Base-by-base conservation (phyloP, 2,113 vertebrate genomes). In the Lycocorax pyrrhopterus region DNA sequence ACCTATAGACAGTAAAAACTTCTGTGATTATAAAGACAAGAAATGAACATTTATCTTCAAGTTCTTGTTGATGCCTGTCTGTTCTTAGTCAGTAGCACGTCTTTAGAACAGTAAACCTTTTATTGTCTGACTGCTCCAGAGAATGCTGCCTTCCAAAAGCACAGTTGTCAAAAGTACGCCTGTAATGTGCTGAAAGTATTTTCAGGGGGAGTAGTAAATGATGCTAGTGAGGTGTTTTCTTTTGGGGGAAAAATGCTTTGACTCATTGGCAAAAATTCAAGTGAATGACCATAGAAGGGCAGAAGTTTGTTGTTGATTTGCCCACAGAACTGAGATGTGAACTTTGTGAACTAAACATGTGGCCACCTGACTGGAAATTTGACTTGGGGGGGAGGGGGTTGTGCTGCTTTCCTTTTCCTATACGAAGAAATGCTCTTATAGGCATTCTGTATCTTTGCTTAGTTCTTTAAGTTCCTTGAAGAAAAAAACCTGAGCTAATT, bases 61-160 rank as follows among this genome's bases (percentile, higher is more conserved):
- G 30, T 60, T 86, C 64, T 79, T 79, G 58, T 79, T 83, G 77
- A 44, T 58, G 30, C 78, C 72, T 89, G 30, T 64, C 72, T 94
- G 84, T 73, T 58, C 73, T 90, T 51, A 77, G 49, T 77, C 73
- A 84, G 72, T 60, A 81, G 26, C 67, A 59, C 1, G 0, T 84
- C 33, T 94, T 92, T 74, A 88, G 82, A 84, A 53, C 37, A 68
- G 25, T 68, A 89, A 93, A 87, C 7, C 66, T 87, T 92, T 94
- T 92, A 71, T 63, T 88, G 53, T 89, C 90, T 87, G 74, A 49
- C 55, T 93, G 33, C 84, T 93, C 6, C 19, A 55, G 79, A 78
- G 63, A 86, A 86, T 52, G 15, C 53, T 63, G 35, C 49, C 83
- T 89, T 85, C 67, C 67, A 78, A 95, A 87, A 91, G 60, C 63